Conservation (phyloP, 1,140 invertebrate genomes). For the Thereuonema tuberculata region DNA sequence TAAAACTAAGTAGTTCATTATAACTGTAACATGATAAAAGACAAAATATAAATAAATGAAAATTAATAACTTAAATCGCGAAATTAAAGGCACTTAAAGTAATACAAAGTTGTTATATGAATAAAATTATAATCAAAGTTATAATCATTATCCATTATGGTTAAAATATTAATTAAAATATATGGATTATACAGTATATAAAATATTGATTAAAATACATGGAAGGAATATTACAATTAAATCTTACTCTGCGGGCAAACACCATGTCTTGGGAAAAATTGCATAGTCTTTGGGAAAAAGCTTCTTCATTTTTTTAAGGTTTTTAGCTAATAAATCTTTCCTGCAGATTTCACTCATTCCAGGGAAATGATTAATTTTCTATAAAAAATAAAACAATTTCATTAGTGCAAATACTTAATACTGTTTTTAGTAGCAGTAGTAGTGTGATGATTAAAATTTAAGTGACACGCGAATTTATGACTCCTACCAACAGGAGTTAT, state of each 20-base stretch:
- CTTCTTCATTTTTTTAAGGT: slow-evolving; percentile 71
- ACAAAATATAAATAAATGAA: not conserved
- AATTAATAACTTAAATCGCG: too few relatives aligned
- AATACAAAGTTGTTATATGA: too few relatives aligned
- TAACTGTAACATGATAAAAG: slow-evolving; percentile 4
- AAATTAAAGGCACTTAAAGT: too few relatives aligned
- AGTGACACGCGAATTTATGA: too few relatives aligned
- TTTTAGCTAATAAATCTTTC: slow-evolving; percentile 68
- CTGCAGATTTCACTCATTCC: slow-evolving; percentile 80
- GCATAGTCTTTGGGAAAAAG: slow-evolving; percentile 75
- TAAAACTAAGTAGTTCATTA: slow-evolving; percentile 19
- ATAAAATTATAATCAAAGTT: too few relatives aligned
- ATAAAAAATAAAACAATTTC: too few relatives aligned
- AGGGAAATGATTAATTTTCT: slow-evolving; percentile 84
- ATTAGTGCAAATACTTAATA: not conserved
- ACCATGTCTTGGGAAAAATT: slow-evolving; percentile 88
- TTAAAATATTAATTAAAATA: too few relatives aligned
- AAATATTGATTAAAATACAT: too few relatives aligned
- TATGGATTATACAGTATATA: too few relatives aligned
- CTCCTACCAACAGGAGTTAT: too few relatives aligned
- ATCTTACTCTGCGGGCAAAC: slow-evolving; percentile 69
- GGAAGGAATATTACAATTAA: not conserved
- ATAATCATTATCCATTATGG: too few relatives aligned
- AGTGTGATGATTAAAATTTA: too few relatives aligned
- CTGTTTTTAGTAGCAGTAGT: not conserved